These are phyloP conservation scores for Sinocyclocheilus grahami DNA, from an alignment of 2,113 vertebrate genomes.

Conservation along the genomic window DNA sequence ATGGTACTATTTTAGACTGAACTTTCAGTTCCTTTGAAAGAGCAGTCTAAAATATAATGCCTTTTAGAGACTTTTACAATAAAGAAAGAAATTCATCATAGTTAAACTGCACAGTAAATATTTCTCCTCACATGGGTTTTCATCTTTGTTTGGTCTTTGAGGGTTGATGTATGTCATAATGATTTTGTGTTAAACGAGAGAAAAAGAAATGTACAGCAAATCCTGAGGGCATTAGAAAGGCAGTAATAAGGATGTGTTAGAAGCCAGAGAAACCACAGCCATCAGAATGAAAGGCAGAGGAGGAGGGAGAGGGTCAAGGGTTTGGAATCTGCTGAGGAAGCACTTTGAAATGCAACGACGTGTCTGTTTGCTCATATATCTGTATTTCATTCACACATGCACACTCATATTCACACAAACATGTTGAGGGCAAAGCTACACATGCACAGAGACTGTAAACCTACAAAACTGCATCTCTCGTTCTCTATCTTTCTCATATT, in stretches of 20 bases:
- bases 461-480: background rate
- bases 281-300: background rate
- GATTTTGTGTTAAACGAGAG: background rate
- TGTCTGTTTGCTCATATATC: background rate
- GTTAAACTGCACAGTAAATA: too few relatives aligned
- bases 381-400: background rate
- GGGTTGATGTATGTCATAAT: background rate
- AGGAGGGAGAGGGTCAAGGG: background rate
- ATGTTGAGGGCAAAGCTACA: conserved; percentile 6
- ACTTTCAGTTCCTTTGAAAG: background rate
- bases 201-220: conserved; percentile 1
- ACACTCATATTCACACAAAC: conserved; percentile 19
- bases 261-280: conserved; percentile 33
- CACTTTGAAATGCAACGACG: background rate
- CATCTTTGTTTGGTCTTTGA: background rate
- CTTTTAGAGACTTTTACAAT: background rate
- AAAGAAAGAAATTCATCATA: background rate
- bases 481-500: background rate
- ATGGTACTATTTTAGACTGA: too few relatives aligned
- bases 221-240: conserved; percentile 16
- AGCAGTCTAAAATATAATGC: background rate
- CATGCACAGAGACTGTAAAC: background rate
- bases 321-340: conserved; percentile 35
- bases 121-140: too few relatives aligned
- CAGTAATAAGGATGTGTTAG: conserved; percentile 41